Evolutionary conservation across 2,888 invertebrate species (phyloP).

Genomic region (Atherix ibis): DNA sequence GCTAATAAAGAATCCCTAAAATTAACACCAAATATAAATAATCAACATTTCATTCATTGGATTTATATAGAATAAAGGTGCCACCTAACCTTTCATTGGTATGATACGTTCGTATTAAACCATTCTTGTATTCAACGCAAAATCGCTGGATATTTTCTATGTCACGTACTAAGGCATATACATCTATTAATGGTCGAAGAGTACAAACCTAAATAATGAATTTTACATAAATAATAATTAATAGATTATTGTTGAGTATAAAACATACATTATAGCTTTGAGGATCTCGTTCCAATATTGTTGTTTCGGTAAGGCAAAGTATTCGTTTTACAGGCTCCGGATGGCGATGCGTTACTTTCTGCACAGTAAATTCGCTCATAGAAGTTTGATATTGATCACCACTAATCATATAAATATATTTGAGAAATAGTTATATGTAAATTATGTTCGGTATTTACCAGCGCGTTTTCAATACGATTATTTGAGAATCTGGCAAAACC

Average conservation of each 20-base stretch:
- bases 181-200: conserved; percentile 61
- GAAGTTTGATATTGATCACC: conserved; percentile 93
- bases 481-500: conserved; percentile 4
- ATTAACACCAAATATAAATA: conserved; percentile 8
- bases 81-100: conserved; percentile 80
- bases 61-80: conserved; percentile 2
- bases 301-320: conserved; percentile 88
- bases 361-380: conserved; percentile 88
- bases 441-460: neutral
- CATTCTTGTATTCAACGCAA: conserved; percentile 84
- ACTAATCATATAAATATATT: conserved; percentile 38
- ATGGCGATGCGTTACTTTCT: conserved; percentile 74
- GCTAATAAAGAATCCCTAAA: conserved; percentile 87
- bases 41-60: neutral
- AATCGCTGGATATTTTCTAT: conserved; percentile 87
- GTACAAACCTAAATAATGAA: conserved; percentile 46
- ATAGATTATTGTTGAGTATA: neutral
- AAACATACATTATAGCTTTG: conserved; percentile 67
- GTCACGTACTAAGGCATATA: conserved; percentile 82
- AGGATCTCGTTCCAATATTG: conserved; percentile 90
- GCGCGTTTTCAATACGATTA: conserved; percentile 1
- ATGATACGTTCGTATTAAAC: conserved; percentile 71
- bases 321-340: conserved; percentile 74
- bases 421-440: no score
- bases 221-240: neutral